Conservation (phyloP, 2,888 invertebrate genomes). For the Marasmarcha lunaedactyla region DNA sequence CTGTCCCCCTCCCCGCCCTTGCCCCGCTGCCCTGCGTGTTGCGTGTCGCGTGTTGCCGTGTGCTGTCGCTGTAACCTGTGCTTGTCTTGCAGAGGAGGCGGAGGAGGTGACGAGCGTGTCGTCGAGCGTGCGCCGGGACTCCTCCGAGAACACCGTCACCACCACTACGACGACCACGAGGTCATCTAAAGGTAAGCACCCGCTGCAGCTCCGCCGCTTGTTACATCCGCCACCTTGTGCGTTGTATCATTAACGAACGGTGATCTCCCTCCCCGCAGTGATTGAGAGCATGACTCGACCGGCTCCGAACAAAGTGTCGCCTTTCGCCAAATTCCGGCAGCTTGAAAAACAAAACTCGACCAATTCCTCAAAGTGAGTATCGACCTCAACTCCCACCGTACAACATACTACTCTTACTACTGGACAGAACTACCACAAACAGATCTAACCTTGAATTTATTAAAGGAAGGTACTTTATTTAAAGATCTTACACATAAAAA, state of each 20-base stretch:
- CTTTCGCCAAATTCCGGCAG: conserved; percentile 92
- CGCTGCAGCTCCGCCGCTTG: no score
- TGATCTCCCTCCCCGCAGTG: conserved; percentile 37
- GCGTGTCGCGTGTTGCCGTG: conserved; percentile 1
- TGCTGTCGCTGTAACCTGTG: conserved; percentile 7
- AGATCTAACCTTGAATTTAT: conserved; percentile 6
- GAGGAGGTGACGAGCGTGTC: conserved; percentile 58
- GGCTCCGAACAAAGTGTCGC: conserved; percentile 79
- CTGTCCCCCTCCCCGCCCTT: conserved; percentile 17
- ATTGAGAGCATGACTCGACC: conserved; percentile 61
- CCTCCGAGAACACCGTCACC: conserved; percentile 70
- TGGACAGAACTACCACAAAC: not conserved
- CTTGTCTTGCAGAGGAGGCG: conserved; percentile 34
- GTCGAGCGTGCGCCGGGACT: conserved; percentile 59
- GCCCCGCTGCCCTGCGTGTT: conserved; percentile 33
- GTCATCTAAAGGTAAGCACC: conserved; percentile 69
- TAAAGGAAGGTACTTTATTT: no score
- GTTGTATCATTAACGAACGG: no score
- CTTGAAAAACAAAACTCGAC: conserved; percentile 88
- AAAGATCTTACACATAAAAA: no score
- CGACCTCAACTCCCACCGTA: conserved; percentile 3
- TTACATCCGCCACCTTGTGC: no score
- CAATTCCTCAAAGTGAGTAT: conserved; percentile 81
- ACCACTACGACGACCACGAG: conserved; percentile 66
- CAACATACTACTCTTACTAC: no score